Percentiles rank a stretch among this genome's conserved stretches.
These are phyloP conservation scores for Pristionchus mayeri DNA, from an alignment of 2,888 invertebrate genomes.

Conservation along the genomic window DNA sequence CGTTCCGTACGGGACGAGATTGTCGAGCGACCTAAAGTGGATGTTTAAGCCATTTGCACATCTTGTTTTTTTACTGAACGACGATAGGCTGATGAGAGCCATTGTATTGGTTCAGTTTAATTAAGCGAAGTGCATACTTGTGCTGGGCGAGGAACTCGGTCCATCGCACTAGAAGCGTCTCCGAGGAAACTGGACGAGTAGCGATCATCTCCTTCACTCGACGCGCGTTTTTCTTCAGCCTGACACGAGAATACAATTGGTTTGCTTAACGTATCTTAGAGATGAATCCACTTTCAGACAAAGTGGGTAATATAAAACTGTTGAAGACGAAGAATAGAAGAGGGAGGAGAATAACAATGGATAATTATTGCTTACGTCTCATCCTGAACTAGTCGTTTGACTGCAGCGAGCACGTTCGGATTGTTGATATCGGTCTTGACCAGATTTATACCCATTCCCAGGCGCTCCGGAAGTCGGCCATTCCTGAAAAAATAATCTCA, in stretches of 20 bases:
- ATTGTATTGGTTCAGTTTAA: no score
- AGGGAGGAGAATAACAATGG: no score
- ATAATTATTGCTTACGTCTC: neutral
- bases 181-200: conserved; percentile 61
- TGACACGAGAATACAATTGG: neutral
- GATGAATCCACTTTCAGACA: no score
- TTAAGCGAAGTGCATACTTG: conserved; percentile 51
- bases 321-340: no score
- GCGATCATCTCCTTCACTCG: conserved; percentile 63
- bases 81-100: no score
- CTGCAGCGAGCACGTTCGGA: neutral
- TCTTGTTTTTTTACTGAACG: no score
- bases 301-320: no score
- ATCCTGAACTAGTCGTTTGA: neutral
- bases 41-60: neutral
- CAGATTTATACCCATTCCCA: conserved; percentile 42
- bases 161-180: conserved; percentile 62
- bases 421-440: neutral
- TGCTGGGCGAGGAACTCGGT: conserved; percentile 66
- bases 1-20: conserved; percentile 58
- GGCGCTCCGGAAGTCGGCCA: neutral
- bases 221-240: conserved; percentile 49
- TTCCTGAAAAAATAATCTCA: neutral
- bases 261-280: neutral
- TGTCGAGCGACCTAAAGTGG: neutral